Conservation (phyloP, 2,113 vertebrate genomes). For the Tyrannus savana region DNA sequence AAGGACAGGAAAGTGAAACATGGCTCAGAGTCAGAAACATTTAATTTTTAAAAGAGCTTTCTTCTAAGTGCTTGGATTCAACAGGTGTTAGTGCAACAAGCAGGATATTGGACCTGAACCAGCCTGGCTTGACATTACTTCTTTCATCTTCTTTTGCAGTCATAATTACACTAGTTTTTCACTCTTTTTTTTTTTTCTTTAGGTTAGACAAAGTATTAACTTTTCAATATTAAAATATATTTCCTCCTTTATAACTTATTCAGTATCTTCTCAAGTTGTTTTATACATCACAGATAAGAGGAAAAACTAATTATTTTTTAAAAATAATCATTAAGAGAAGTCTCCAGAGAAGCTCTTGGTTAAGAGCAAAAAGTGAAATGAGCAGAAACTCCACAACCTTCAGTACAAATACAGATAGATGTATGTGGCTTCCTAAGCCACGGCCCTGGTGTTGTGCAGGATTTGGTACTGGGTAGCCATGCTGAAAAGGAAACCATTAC, state of each 20-base stretch:
- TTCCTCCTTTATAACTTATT: background rate
- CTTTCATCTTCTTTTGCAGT: background rate
- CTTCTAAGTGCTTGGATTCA: background rate
- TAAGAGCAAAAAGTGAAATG: background rate
- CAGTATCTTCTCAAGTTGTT: background rate
- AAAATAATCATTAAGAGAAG: background rate
- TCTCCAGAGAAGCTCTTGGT: background rate
- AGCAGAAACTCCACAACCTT: background rate
- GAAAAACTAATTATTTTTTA: background rate
- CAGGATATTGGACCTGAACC: background rate
- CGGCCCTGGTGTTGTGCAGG: rapidly evolving
- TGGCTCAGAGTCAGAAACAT: background rate
- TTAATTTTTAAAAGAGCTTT: background rate
- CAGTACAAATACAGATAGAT: background rate
- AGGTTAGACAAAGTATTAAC: background rate
- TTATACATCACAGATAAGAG: background rate
- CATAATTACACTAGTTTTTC: background rate
- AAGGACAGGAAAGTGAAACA: conserved; percentile 9
- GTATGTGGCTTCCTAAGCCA: background rate
- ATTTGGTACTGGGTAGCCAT: background rate
- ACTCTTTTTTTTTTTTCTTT: background rate
- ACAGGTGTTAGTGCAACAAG: conserved; percentile 5
- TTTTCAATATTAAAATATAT: background rate
- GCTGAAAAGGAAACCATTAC: background rate
- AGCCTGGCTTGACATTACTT: background rate